Evolutionary conservation across 1,140 invertebrate species (phyloP), one percentile per base, ranked within the genome.

Genomic region (Episyrphus balteatus): DNA sequence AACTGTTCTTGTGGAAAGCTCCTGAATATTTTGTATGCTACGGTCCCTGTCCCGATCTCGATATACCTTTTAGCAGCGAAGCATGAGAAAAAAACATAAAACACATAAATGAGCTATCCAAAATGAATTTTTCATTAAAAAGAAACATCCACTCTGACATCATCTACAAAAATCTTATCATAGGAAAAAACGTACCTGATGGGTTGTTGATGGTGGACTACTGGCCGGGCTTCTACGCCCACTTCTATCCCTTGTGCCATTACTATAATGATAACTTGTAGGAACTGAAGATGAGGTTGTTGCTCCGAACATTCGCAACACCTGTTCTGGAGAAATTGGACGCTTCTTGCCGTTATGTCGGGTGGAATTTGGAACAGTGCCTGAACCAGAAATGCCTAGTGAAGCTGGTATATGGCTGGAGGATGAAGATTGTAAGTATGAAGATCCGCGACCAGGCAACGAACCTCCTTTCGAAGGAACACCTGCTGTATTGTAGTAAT

Each of bases 301-400:
- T 53, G 64, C 62, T 48, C 79, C 78, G 57, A 81, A 80, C 59
- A 82, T 66, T 46, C 78, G 70, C 47, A 86, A 72, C 58, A 85
- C 83, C 69, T 86, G 83, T 72, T 86, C 84, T 44, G 84, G 84
- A 17, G 83, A 85, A 46, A 86, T 86, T 38, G 83, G 72, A 56
- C 80, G 65, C 71, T 83, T 76, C 68, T 81, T 80, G 51, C 61
- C 61, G 40, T 62, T 65, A 51, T 60, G 50, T 3, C 60, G 55
- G 45, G 64, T 61, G 38, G 63, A 66, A n/a, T 58, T 67, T 48
- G 64, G 60, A 52, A 65, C 46, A 8, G 64, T 66, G 42, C 63
- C 64, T 36, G 57, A 58, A 31, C 41, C 44, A 48, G 46, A 8
- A 51, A 50, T 13, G 53, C 55, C 61, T 17, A 63, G 58, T 37